A percentile compares a stretch with the other conserved stretches of the same genome.
Conservation (phyloP, 2,113 vertebrate species). For the Caracal caracal region DNA sequence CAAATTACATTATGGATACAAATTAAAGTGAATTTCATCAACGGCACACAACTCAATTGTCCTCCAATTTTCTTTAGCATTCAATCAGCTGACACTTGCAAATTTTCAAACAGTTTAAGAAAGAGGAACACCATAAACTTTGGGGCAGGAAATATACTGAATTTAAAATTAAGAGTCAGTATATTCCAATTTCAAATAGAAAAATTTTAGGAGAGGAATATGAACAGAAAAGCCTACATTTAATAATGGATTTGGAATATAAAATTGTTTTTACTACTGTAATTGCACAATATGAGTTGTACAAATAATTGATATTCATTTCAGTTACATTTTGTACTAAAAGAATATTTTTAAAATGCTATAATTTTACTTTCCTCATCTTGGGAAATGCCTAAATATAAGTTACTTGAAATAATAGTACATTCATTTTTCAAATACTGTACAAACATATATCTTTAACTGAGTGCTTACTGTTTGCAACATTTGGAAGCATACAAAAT, state of each 20-base stretch:
- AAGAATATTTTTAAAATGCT: neutral
- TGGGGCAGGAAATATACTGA: fast-evolving
- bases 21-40: conserved; percentile 61
- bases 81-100: neutral
- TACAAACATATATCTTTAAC: neutral
- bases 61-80: conserved; percentile 11
- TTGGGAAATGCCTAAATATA: neutral
- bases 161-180: neutral
- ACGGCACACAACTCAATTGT: neutral
- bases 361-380: neutral
- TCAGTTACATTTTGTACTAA: neutral
- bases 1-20: conserved; percentile 50
- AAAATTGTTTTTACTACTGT: neutral
- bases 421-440: neutral
- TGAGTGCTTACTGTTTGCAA: neutral
- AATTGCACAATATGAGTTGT: neutral
- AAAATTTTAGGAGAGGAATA: neutral
- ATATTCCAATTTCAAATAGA: neutral
- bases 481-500: neutral
- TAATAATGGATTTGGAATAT: neutral
- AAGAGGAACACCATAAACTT: neutral
- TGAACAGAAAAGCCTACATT: neutral
- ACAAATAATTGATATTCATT: neutral
- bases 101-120: neutral
- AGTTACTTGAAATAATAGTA: neutral